Evolutionary conservation across 2,113 vertebrate genomes (phyloP), one percentile per base, ranked within the genome.

Genomic region (Eptatretus burgeri): DNA sequence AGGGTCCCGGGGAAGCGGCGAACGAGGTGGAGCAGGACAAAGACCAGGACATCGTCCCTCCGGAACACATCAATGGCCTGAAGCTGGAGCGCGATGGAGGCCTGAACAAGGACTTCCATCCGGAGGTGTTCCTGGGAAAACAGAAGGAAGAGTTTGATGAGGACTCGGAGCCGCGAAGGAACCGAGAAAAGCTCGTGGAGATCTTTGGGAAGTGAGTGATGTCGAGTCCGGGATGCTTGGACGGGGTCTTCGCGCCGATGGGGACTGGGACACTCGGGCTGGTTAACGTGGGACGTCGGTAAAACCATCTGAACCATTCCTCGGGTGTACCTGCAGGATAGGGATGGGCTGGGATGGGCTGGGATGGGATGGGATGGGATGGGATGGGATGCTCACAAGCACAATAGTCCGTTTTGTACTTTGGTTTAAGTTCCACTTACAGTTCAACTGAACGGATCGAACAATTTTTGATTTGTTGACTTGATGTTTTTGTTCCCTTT

Each of bases 191-290:
- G 19, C 56, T 60, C 56, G 19, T 60, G n/a, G 56, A 60, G 19
- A 60, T 60, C 56, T 60, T 60, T 19, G 56, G n/a, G 9, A 60
- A 60, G 56, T 60, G 56, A 60, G 56, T 68, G 56, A 60, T n/a
- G 12, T 10, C 10, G 56, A 60, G 56, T n/a, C 8, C n/a, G 9
- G 56, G 56, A 12, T 10, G n/a, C n/a, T 17, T 13, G 9, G 19
- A 60, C 9, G 12, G 9, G 53, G 53, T 56, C 53, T 18, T 56
- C 53, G 53, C 7, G 3, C 14, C 53, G 14, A 56, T 7, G 5
- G 5, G 27, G 53, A 16, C 53, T 3, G 8, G 53, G 53, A 3
- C 12, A n/a, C 11, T 60, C 9, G 56, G 27, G 27, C 27, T 41
- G 27, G 3, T 41, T 41, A 41, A 41, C 7, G 27, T 41, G 27